Percentiles rank a stretch among this genome's conserved stretches.
These are phyloP conservation scores for Lagopus leucura DNA, from an alignment of 2,113 vertebrate species.

Conservation along the genomic window DNA sequence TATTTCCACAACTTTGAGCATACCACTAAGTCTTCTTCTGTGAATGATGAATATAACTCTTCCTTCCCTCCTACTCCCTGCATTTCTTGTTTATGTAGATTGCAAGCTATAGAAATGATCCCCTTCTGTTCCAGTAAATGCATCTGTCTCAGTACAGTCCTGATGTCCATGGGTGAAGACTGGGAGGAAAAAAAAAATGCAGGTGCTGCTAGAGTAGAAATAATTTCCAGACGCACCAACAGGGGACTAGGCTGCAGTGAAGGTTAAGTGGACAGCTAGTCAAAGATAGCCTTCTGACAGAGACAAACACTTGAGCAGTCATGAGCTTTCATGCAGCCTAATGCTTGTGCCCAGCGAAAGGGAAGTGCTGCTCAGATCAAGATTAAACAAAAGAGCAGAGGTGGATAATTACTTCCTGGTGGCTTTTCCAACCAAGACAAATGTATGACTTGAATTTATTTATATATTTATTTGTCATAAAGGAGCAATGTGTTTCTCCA, in stretches of 20 bases:
- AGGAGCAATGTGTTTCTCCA: slow-evolving; percentile 39
- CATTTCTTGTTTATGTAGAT: neutral
- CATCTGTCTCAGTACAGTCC: neutral
- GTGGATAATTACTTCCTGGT: slow-evolving; percentile 47
- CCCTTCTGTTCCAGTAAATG: neutral
- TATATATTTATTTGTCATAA: slow-evolving; percentile 49
- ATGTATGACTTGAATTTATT: slow-evolving; percentile 46
- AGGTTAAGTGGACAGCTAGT: neutral
- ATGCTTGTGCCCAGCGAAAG: neutral
- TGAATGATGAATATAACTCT: neutral
- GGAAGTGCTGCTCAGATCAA: neutral
- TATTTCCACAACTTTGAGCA: neutral
- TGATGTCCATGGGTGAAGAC: neutral
- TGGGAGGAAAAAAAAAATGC: neutral
- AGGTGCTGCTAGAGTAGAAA: neutral
- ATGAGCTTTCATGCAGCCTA: neutral
- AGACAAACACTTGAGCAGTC: neutral
- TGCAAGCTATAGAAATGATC: neutral
- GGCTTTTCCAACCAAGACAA: neutral
- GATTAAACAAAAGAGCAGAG: slow-evolving; percentile 52
- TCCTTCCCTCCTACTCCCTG: neutral
- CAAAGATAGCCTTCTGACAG: neutral
- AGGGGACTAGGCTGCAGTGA: neutral
- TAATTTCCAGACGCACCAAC: neutral
- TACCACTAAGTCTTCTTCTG: neutral